phyloP scores from a whole-genome alignment of 1,140 invertebrate species.

The Parapsyche elsis region DNA sequence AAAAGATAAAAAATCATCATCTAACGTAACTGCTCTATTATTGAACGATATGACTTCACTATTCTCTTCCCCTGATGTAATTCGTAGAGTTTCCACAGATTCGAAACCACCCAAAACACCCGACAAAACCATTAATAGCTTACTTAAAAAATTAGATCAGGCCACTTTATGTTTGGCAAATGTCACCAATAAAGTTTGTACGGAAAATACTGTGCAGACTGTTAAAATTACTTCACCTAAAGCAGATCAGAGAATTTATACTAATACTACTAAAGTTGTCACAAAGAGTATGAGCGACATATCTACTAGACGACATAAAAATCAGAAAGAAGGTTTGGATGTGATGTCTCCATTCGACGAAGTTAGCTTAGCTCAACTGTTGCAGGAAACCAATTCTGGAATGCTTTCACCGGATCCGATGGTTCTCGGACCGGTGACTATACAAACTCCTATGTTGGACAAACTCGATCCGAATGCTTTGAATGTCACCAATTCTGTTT shows the following conservation, averaged over 20 bases:
- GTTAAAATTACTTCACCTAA: constrained; percentile 22
- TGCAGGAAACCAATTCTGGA: constrained; percentile 59
- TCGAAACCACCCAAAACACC: constrained; percentile 61
- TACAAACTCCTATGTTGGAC: constrained; percentile 9
- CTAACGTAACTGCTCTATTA: constrained; percentile 70
- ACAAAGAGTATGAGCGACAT: not conserved
- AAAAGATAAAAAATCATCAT: constrained; percentile 77
- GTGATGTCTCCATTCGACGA: constrained; percentile 65
- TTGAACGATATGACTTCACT: constrained; percentile 74
- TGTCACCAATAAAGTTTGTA: constrained; percentile 40
- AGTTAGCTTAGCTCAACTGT: constrained; percentile 64
- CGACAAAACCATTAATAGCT: constrained; percentile 60
- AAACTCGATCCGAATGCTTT: constrained; percentile 44
- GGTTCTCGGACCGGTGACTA: constrained; percentile 17
- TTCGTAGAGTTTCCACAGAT: constrained; percentile 72
- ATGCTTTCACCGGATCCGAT: constrained; percentile 35
- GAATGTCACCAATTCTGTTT: constrained; percentile 47
- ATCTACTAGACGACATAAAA: constrained; percentile 1
- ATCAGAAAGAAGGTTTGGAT: constrained; percentile 55
- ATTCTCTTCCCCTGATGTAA: constrained; percentile 83
- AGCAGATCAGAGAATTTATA: constrained; percentile 45
- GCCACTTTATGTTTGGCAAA: constrained; percentile 54
- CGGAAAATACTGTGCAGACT: not conserved
- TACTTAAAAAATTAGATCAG: constrained; percentile 55
- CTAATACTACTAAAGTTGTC: constrained; percentile 24